These are phyloP conservation scores for Todiramphus saurophagus DNA, from an alignment of 2,113 vertebrate species.

Conservation along the genomic window DNA sequence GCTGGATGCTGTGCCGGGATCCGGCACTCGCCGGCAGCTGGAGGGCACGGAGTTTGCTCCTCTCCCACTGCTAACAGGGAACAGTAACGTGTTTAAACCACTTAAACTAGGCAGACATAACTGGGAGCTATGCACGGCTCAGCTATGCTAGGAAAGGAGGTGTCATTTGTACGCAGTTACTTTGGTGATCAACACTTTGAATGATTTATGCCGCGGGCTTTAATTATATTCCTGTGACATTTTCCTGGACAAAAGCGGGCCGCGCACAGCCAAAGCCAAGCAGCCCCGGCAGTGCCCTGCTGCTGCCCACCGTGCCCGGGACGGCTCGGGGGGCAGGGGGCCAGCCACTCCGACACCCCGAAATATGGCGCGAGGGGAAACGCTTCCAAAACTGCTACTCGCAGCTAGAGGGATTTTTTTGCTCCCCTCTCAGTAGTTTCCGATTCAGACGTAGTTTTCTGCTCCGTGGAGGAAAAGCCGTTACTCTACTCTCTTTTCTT, in stretches of 20 bases:
- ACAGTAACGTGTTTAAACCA: slow-evolving; percentile 40
- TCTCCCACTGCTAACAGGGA: slow-evolving; percentile 10
- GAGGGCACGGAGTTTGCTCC: neutral
- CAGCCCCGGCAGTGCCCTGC: neutral
- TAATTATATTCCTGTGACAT: slow-evolving; percentile 71
- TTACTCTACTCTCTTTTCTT: neutral
- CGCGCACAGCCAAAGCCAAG: slow-evolving; percentile 16
- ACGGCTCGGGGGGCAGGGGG: neutral
- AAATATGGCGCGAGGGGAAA: neutral
- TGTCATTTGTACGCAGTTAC: slow-evolving; percentile 75
- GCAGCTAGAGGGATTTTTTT: no score
- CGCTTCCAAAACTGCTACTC: neutral
- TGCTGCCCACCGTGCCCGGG: neutral
- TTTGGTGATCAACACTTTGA: slow-evolving; percentile 72
- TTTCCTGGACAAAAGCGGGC: slow-evolving; percentile 58
- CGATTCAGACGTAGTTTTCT: neutral
- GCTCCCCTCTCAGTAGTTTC: neutral
- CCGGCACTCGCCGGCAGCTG: neutral
- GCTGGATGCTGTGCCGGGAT: neutral
- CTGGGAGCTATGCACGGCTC: slow-evolving; percentile 54
- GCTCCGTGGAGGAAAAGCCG: neutral
- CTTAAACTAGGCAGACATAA: slow-evolving; percentile 54
- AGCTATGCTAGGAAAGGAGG: slow-evolving; percentile 65
- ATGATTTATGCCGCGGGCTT: slow-evolving; percentile 65
- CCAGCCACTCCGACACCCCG: neutral